phyloP scores from a whole-genome alignment of 2,797 vertebrate species.

The Amblyopsis hoosieri region DNA sequence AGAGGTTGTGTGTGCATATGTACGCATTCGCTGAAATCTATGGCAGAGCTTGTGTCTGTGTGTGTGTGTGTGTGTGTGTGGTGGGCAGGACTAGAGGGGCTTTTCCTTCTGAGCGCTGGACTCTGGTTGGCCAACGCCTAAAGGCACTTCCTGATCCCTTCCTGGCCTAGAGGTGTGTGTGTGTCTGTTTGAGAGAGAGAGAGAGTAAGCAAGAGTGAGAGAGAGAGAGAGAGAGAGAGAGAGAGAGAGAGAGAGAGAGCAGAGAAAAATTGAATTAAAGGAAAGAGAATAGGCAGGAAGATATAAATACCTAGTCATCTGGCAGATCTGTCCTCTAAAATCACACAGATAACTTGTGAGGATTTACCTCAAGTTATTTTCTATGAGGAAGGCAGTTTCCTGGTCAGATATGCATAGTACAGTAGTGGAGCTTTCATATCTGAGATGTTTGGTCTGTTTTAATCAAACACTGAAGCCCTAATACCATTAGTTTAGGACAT shows the following conservation, averaged over 20 bases:
- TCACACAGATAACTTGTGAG: too few species aligned
- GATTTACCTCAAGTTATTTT: too few species aligned
- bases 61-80: slow-evolving; percentile 13
- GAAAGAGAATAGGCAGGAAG: too few species aligned
- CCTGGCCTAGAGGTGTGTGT: slow-evolving; percentile 37
- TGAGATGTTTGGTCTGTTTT: too few species aligned
- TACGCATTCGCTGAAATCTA: slow-evolving; percentile 57
- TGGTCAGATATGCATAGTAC: too few species aligned
- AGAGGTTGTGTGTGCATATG: slow-evolving; percentile 1
- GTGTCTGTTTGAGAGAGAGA: not conserved
- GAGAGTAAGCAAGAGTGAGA: not conserved
- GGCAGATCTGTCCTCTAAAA: too few species aligned
- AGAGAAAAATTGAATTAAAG: not conserved
- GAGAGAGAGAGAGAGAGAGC: not conserved
- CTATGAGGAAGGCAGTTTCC: too few species aligned
- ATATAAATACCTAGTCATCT: too few species aligned
- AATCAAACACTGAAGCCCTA: too few species aligned
- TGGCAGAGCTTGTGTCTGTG: slow-evolving; percentile 16
- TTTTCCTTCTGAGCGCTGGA: slow-evolving; percentile 50
- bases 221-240: not conserved
- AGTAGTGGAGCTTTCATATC: too few species aligned
- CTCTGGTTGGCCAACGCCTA: slow-evolving; percentile 54
- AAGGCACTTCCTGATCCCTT: slow-evolving; percentile 53
- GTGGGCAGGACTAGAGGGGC: slow-evolving; percentile 47
- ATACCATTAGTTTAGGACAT: too few species aligned